Evolutionary conservation across 1,140 invertebrate genomes (phyloP), one percentile per base, ranked within the genome.

Genomic region (Panonychus citri): DNA sequence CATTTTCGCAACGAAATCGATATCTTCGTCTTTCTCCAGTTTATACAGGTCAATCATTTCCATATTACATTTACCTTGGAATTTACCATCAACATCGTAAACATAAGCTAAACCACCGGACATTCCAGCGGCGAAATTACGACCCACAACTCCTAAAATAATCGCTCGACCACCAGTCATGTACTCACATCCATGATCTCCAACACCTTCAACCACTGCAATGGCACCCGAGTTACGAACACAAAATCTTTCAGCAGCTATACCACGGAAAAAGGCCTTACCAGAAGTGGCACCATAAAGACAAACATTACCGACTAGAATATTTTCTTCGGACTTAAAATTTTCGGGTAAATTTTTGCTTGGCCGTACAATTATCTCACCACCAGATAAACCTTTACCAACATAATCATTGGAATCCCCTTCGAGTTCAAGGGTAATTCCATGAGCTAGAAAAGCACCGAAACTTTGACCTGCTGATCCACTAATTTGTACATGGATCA

Each of bases 391-490:
- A 64, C 91, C 86, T 70, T 82, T 82, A 72, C 88, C 91, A 58
- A 98, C 93, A 71, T 98, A 98, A 71, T 99, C 94, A 70, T 98
- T 98, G 50, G 91, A 83, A 73, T 98, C 94, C 53, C 94, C 94
- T 71, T 94, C 90, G 3, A 98, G 74, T 13, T 79, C 85, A 1
- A 95, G 81, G 60, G 80, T 80, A 57, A 97, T 77, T 30, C 94
- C 94, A 58, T 80, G 82, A 0, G 83, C 80, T 59, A 98, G 71
- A 72, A 98, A 99, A n/a, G 93, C 91, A 70, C 94, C 90, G 72
- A 99, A 97, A 67, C 89, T 96, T 72, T 99, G 94, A 30, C 94
- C 94, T 27, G 91, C 94, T n/a, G 88, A 91, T 10, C 94, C 94
- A 59, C 73, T 82, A 34, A 97, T 70, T 51, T 77, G 77, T 40